Evolutionary conservation across 2,888 invertebrate species (phyloP).

Genomic region (Agrochola circellaris): DNA sequence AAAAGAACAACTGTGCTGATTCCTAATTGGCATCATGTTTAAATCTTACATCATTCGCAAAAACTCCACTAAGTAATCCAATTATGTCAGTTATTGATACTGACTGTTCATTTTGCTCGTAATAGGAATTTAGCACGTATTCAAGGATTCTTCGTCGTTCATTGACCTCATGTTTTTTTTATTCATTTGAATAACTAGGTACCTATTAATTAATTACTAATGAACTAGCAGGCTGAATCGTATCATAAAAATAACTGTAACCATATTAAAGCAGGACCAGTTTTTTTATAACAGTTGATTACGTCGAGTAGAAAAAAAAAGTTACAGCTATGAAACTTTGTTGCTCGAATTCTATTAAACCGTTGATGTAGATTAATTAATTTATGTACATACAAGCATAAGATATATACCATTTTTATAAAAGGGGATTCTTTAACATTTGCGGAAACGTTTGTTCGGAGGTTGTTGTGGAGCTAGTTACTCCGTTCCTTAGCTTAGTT

Average conservation of each 20-base stretch:
- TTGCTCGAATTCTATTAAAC: not conserved
- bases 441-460: not conserved
- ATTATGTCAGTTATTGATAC: not conserved
- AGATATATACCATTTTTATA: not conserved
- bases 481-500: no score
- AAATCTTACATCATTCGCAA: not conserved
- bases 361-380: no score
- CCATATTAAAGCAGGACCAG: not conserved
- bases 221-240: not conserved
- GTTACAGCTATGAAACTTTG: not conserved
- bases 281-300: not conserved
- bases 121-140: no score
- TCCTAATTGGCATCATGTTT: not conserved
- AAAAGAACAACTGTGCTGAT: not conserved
- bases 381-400: no score
- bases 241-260: not conserved
- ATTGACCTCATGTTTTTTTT: not conserved
- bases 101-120: not conserved
- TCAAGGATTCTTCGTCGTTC: not conserved
- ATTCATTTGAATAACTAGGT: not conserved
- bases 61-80: not conserved
- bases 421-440: not conserved
- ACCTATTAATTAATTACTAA: not conserved
- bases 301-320: not conserved
- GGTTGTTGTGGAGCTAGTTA: not conserved